Conservation (phyloP, 2,113 vertebrate genomes). For the Orycteropus afer region DNA sequence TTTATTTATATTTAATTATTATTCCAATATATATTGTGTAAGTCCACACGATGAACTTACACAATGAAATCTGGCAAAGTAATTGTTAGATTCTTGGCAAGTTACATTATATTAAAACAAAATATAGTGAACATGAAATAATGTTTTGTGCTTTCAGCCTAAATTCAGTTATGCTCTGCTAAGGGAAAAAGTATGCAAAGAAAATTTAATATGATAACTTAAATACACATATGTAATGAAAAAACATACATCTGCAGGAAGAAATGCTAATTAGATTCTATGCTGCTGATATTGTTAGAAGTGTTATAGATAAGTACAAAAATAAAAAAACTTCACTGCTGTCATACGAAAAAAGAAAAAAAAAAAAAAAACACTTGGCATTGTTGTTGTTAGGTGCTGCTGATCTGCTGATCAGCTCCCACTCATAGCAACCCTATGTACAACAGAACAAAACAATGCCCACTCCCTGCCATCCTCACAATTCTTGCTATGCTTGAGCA, state of each 20-base stretch:
- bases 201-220: constrained; percentile 36
- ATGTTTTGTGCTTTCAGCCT: not conserved
- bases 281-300: not conserved
- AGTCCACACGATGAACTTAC: not conserved
- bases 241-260: not conserved
- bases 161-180: constrained; percentile 34
- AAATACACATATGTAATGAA: constrained; percentile 37
- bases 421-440: too few species aligned
- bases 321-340: too few species aligned
- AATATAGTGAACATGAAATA: not conserved
- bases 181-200: not conserved
- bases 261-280: not conserved
- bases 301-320: not conserved
- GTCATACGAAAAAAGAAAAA: too few species aligned
- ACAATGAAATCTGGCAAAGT: not conserved
- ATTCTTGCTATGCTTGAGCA: too few species aligned
- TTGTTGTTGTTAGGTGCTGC: too few species aligned
- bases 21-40: not conserved
- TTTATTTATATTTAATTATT: not conserved
- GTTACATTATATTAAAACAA: not conserved
- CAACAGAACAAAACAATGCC: too few species aligned
- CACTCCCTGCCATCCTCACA: too few species aligned
- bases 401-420: too few species aligned
- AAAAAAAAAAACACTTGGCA: too few species aligned
- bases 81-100: not conserved